Conservation (phyloP, 2,797 vertebrate species). For the Hapalemur alaotrensis region DNA sequence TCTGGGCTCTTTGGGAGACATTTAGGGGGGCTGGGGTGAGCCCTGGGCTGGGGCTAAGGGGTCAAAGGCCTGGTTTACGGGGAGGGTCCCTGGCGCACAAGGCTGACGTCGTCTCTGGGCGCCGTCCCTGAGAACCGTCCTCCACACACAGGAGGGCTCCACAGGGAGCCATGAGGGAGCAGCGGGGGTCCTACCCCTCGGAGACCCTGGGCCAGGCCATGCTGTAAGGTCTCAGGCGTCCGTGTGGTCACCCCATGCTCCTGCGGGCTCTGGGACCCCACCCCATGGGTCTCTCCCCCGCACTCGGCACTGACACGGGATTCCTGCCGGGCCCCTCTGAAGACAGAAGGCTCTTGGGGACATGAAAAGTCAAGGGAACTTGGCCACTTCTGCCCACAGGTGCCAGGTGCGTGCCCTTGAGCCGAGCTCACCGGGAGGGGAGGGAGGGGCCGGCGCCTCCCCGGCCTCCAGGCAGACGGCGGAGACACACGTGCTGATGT, state of each 20-base stretch:
- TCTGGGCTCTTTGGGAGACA: not conserved
- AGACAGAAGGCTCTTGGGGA: not conserved
- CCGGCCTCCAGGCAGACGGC: not conserved
- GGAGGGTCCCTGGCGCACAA: not conserved
- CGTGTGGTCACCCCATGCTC: not conserved
- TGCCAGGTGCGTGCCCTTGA: not conserved
- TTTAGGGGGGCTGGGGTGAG: not conserved
- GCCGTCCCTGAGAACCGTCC: too few species aligned
- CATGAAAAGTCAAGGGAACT: not conserved
- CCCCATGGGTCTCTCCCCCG: not conserved
- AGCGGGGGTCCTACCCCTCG: not conserved
- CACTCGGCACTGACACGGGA: rapidly evolving
- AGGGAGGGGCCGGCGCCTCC: not conserved
- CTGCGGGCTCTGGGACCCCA: not conserved
- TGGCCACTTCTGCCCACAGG: not conserved
- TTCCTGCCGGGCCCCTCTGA: not conserved
- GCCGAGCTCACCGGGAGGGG: not conserved
- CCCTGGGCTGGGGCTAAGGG: not conserved
- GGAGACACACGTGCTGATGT: not conserved
- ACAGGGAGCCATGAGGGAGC: not conserved
- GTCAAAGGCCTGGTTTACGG: not conserved
- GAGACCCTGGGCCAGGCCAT: not conserved
- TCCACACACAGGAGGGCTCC: not conserved
- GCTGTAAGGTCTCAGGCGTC: not conserved
- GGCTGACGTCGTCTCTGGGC: not conserved